These are phyloP conservation scores for Rhogogaster chlorosoma DNA, from an alignment of 2,888 invertebrate species.

Conservation along the genomic window DNA sequence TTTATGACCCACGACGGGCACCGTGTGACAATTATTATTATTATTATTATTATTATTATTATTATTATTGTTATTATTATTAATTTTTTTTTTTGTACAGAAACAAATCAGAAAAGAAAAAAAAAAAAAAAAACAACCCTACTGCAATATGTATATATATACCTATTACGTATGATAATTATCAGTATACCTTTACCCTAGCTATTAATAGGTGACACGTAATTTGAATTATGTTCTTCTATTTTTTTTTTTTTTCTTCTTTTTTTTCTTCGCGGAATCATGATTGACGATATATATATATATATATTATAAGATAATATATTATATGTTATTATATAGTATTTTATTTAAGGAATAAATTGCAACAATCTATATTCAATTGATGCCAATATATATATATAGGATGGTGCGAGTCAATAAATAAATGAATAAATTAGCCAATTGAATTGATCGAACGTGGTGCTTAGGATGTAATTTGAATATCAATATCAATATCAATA, in stretches of 20 bases:
- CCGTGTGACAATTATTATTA: constrained; percentile 54
- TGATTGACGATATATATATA: too few relatives aligned
- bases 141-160: background rate
- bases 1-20: constrained; percentile 28
- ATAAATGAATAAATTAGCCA: background rate
- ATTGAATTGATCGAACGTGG: constrained; percentile 4
- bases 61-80: background rate
- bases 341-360: too few relatives aligned
- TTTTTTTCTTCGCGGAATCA: too few relatives aligned
- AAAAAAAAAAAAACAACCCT: background rate
- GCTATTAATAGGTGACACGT: too few relatives aligned
- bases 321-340: too few relatives aligned
- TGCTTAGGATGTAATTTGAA: background rate
- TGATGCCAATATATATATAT: too few relatives aligned
- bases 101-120: background rate
- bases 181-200: background rate
- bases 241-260: background rate
- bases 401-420: too few relatives aligned
- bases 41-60: constrained; percentile 46
- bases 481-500: too few relatives aligned
- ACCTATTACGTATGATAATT: background rate
- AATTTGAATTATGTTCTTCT: background rate
- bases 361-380: too few relatives aligned
- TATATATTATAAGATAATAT: too few relatives aligned
- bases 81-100: background rate